Evolutionary conservation across 2,888 invertebrate genomes (phyloP).

Genomic region (Tortrix viridana): DNA sequence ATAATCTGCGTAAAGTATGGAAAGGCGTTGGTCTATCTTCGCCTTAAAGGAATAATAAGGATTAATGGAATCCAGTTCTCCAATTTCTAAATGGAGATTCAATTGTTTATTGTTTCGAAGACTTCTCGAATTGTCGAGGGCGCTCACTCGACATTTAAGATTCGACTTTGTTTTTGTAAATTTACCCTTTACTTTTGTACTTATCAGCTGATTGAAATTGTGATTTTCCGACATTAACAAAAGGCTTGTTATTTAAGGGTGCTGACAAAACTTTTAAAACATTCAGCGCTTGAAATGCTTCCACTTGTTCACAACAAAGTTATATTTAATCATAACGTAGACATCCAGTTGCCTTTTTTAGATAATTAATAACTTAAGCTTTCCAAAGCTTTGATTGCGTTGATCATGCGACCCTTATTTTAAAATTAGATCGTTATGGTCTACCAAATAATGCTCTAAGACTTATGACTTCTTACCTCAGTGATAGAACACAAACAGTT

Average conservation of each 20-base stretch:
- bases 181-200: conserved; percentile 20
- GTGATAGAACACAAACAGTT: too few species aligned
- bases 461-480: too few species aligned
- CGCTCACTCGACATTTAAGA: not conserved
- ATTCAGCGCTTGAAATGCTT: conserved; percentile 11
- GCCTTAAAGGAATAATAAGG: not conserved
- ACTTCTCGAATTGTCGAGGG: conserved; percentile 16
- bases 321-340: not conserved
- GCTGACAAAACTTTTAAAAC: conserved; percentile 2
- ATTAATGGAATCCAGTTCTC: conserved; percentile 1
- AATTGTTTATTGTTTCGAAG: conserved; percentile 28
- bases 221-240: conserved; percentile 5
- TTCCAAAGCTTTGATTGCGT: too few species aligned
- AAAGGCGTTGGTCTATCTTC: too few species aligned
- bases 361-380: too few species aligned
- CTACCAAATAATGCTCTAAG: too few species aligned
- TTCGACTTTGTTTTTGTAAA: conserved; percentile 18
- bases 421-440: too few species aligned
- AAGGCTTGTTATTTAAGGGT: conserved; percentile 6
- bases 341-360: too few species aligned
- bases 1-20: too few species aligned
- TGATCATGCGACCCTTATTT: too few species aligned
- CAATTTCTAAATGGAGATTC: conserved; percentile 22
- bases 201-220: conserved; percentile 17
- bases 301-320: not conserved